phyloP scores from a whole-genome alignment of 2,888 invertebrate species.

The Melipona beecheii region DNA sequence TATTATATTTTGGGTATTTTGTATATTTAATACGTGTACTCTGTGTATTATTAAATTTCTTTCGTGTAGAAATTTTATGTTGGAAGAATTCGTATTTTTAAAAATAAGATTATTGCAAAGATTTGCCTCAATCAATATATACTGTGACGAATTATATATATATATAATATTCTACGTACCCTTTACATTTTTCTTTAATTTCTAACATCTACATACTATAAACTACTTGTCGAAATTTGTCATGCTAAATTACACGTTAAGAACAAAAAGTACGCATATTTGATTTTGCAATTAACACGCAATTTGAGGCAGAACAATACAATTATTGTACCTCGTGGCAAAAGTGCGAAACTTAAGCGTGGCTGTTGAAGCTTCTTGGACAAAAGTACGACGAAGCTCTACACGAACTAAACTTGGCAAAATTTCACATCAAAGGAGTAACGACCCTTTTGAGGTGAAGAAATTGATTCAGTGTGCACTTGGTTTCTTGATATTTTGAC shows the following conservation, averaged over 20 bases:
- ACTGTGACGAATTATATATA: too few species aligned
- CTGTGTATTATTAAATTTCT: too few species aligned
- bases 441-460: slow-evolving; percentile 51
- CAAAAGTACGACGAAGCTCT: slow-evolving; percentile 66
- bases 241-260: not conserved
- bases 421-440: slow-evolving; percentile 73
- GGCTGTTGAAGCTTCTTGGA: slow-evolving; percentile 32
- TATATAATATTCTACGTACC: too few species aligned
- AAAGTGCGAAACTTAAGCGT: slow-evolving; percentile 50
- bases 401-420: slow-evolving; percentile 69
- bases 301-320: not conserved
- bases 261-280: not conserved
- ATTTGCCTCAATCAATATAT: too few species aligned
- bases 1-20: too few species aligned
- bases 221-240: too few species aligned
- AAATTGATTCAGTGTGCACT: slow-evolving; percentile 61
- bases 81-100: not conserved
- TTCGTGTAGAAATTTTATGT: too few species aligned
- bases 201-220: too few species aligned
- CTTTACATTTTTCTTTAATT: too few species aligned
- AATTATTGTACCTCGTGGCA: not conserved
- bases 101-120: not conserved
- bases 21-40: too few species aligned
- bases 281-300: not conserved
- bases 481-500: slow-evolving; percentile 54